These are phyloP conservation scores for Malacosoma neustria DNA, from an alignment of 2,888 invertebrate genomes.

Conservation along the genomic window DNA sequence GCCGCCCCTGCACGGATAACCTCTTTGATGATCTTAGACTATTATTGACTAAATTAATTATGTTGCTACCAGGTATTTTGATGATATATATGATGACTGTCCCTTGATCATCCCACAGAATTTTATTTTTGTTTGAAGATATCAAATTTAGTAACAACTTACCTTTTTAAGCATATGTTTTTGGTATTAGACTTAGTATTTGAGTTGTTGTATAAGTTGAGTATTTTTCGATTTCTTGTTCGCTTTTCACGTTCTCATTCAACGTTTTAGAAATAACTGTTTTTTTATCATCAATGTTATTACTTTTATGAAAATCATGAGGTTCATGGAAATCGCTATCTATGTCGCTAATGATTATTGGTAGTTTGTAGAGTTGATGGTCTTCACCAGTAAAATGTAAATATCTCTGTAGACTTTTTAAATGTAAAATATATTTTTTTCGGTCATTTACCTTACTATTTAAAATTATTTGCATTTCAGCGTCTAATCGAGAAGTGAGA, in stretches of 20 bases:
- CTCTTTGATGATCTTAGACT: conserved; percentile 14
- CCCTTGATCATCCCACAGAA: conserved; percentile 10
- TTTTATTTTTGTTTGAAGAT: conserved; percentile 2
- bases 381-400: conserved; percentile 12
- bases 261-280: no score
- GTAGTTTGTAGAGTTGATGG: neutral
- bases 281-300: no score
- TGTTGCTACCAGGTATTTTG: conserved; percentile 12
- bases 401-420: conserved; percentile 16
- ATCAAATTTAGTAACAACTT: conserved; percentile 9
- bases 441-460: conserved; percentile 8
- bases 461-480: conserved; percentile 12
- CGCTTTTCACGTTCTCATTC: neutral
- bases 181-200: conserved; percentile 5
- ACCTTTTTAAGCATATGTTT: conserved; percentile 7
- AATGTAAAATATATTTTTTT: conserved; percentile 13
- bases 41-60: conserved; percentile 17
- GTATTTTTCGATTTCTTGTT: neutral
- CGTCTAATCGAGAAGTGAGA: no score
- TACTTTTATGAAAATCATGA: no score
- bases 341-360: no score
- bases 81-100: conserved; percentile 12
- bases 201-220: conserved; percentile 10
- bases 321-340: no score
- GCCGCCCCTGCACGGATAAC: no score